Conservation (phyloP, 2,888 invertebrate species). For the Rhyacophila evoluta region DNA sequence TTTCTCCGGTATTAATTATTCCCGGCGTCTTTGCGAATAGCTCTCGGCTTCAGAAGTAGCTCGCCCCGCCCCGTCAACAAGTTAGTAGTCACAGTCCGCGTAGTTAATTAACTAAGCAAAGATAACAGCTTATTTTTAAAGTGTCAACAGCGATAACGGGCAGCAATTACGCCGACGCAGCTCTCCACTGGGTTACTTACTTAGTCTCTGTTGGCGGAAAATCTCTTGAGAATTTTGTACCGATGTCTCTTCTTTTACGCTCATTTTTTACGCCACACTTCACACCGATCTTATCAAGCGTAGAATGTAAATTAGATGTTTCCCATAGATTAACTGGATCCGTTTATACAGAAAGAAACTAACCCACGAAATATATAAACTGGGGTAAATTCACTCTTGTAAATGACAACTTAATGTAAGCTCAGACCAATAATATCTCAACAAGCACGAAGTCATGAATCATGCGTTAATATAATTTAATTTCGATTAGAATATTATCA, state of each 20-base stretch:
- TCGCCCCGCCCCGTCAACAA: constrained; percentile 8
- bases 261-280: constrained; percentile 16
- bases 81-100: constrained; percentile 19
- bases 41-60: constrained; percentile 3
- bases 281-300: background rate
- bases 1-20: constrained; percentile 50
- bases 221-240: constrained; percentile 2
- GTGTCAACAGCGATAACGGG: constrained; percentile 49
- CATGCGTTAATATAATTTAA: too few relatives aligned
- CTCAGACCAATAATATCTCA: too few relatives aligned
- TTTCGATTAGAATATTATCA: too few relatives aligned
- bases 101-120: constrained; percentile 43
- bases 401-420: too few relatives aligned
- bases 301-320: background rate
- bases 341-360: too few relatives aligned
- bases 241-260: background rate
- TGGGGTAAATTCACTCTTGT: too few relatives aligned
- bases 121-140: constrained; percentile 49
- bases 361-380: too few relatives aligned
- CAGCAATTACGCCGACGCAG: constrained; percentile 31
- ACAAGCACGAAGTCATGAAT: too few relatives aligned
- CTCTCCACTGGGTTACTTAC: constrained; percentile 35
- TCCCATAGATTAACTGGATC: background rate
- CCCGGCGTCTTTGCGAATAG: constrained; percentile 36
- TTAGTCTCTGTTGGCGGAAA: background rate